Percentiles rank a stretch among this genome's conserved stretches.
These are phyloP conservation scores for Parnassius mnemosyne DNA, from an alignment of 2,888 invertebrate genomes.

Conservation along the genomic window DNA sequence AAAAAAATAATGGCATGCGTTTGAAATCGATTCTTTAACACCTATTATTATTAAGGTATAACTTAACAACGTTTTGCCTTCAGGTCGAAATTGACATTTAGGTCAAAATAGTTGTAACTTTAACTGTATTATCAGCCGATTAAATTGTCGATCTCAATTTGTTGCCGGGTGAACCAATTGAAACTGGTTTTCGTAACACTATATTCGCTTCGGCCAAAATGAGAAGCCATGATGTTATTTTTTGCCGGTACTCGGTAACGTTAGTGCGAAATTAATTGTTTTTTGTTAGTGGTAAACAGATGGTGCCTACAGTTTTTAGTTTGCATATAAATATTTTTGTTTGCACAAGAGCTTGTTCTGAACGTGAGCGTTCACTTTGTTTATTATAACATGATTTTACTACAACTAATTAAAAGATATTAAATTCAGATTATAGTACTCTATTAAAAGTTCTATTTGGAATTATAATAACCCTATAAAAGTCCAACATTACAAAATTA, in stretches of 20 bases:
- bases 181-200: slow-evolving; percentile 42
- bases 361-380: slow-evolving; percentile 5
- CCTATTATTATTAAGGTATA: not conserved
- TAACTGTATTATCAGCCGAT: slow-evolving; percentile 63
- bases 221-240: slow-evolving; percentile 68
- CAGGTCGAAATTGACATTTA: slow-evolving; percentile 37
- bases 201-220: slow-evolving; percentile 37
- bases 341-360: slow-evolving; percentile 31
- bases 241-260: slow-evolving; percentile 56
- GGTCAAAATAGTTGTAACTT: slow-evolving; percentile 56
- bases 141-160: slow-evolving; percentile 49
- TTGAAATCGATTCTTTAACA: not conserved
- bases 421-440: too few species aligned
- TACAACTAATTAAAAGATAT: too few species aligned
- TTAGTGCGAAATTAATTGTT: slow-evolving; percentile 65
- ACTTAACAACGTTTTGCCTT: not conserved
- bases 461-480: too few species aligned
- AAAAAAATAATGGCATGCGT: not conserved
- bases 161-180: slow-evolving; percentile 44
- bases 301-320: slow-evolving; percentile 48
- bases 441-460: too few species aligned
- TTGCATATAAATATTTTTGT: slow-evolving; percentile 51
- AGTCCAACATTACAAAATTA: too few species aligned
- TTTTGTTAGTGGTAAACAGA: slow-evolving; percentile 65
- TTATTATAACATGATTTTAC: too few species aligned